Evolutionary conservation across 2,888 invertebrate species (phyloP), one percentile per base, ranked within the genome.

Genomic region (Deilephila porcellus): DNA sequence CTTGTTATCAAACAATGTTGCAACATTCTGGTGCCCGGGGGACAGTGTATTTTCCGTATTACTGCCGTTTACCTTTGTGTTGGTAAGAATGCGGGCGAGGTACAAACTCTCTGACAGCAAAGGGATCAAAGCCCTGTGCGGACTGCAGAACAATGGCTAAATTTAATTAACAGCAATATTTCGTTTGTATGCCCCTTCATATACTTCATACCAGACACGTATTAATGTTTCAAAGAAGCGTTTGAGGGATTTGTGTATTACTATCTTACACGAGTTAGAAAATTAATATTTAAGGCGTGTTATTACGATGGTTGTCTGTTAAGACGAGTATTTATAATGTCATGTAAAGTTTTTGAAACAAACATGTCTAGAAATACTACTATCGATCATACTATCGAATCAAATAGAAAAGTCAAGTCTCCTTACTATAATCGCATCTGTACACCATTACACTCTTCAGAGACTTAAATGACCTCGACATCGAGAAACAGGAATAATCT

Each of bases 81-180:
- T 56, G n/a, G 17, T 34, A 34, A 64, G 62, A 63, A 72, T 63
- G 56, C 53, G 64, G 20, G 59, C 63, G 20, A 60, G 56, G 64
- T 45, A 67, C 19, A 67, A 56, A 73, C 29, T 59, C 20, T 64
- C 67, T 53, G 34, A 64, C 59, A 4, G 32, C n/a, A 67, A 67
- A 59, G 8, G 37, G 37, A 59, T 56, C 59, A 67, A 73, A 67
- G 67, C 59, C 67, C 11, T 32, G 63, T 59, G 25, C 59, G 37
- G 7, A 25, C 64, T 59, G 19, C 59, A 29, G 7, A 25, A 73
- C 37, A 62, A 60, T 60, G 45, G 60, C 56, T 64, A 59, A 25
- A 73, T 67, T 67, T 73, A 67, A 73, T 73, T 59, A 67, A 67
- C 37, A 34, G 56, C 56, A 20, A 64, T 56, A 72, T 59, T 25